Evolutionary conservation across 2,797 vertebrate species (phyloP).

Genomic region (Gobio occitaniae): DNA sequence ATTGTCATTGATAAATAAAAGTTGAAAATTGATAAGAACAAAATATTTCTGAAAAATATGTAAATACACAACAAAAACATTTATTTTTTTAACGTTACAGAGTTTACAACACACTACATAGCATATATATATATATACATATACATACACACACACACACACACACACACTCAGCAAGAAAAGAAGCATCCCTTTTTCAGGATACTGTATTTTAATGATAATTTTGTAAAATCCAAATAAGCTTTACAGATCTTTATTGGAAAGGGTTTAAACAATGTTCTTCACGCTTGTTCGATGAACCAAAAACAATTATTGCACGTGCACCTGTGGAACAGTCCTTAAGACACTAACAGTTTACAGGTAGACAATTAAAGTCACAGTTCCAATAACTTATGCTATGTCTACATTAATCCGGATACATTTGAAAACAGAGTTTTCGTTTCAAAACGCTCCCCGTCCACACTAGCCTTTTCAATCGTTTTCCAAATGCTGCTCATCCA

Average conservation of each 20-base stretch:
- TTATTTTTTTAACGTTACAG: not conserved
- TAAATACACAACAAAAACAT: not conserved
- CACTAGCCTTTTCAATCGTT: too few relatives aligned
- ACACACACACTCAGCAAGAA: not conserved
- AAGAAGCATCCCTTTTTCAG: not conserved
- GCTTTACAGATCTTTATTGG: not conserved
- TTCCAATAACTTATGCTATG: too few relatives aligned
- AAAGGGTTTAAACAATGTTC: not conserved
- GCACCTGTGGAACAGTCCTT: not conserved
- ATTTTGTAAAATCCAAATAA: not conserved
- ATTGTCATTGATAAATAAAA: not conserved
- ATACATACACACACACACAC: not conserved
- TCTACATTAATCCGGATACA: too few relatives aligned
- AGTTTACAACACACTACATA: not conserved
- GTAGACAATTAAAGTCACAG: too few relatives aligned
- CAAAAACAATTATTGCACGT: not conserved
- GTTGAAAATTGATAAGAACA: not conserved
- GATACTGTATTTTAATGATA: not conserved
- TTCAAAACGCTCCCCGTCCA: too few relatives aligned
- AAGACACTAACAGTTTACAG: too few relatives aligned
- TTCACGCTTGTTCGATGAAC: not conserved
- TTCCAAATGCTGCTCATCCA: too few relatives aligned
- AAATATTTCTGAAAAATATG: not conserved
- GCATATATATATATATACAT: not conserved
- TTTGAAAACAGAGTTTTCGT: too few relatives aligned